Conservation (phyloP, 2,797 vertebrate genomes). For the Telmatherina bonti region DNA sequence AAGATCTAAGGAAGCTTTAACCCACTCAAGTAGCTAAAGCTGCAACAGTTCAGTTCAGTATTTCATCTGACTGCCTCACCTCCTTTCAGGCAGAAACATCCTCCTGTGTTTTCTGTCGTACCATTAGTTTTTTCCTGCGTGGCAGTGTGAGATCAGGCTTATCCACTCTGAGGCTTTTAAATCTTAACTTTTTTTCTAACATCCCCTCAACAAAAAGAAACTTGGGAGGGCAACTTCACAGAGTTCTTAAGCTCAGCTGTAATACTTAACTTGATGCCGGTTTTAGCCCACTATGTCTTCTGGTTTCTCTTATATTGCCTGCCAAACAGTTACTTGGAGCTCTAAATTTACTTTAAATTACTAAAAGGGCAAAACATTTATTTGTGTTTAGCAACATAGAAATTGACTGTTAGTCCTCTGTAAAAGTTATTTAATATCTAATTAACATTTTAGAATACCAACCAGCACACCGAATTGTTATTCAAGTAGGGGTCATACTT, state of each 20-base stretch:
- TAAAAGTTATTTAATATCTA: too few species aligned
- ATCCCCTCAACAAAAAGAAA: constrained; percentile 12
- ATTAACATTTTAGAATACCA: too few species aligned
- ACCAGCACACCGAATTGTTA: too few species aligned
- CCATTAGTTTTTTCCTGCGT: constrained; percentile 18
- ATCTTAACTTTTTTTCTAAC: constrained; percentile 35
- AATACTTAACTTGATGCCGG: constrained; percentile 9
- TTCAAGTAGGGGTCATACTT: too few species aligned
- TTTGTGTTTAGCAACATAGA: not conserved
- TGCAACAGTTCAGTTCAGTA: constrained; percentile 20
- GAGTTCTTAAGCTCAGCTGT: constrained; percentile 34
- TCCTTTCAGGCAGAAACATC: constrained; percentile 37
- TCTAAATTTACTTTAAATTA: constrained; percentile 18
- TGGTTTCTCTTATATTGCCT: constrained; percentile 8
- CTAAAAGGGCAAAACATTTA: not conserved
- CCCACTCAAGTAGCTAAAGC: constrained; percentile 18
- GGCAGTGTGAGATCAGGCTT: constrained; percentile 33
- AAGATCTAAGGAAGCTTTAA: constrained; percentile 22
- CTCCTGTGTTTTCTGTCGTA: constrained; percentile 40
- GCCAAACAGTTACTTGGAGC: not conserved
- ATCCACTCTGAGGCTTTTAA: constrained; percentile 37
- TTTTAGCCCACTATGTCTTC: constrained; percentile 1
- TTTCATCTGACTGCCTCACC: constrained; percentile 34
- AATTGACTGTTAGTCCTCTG: not conserved
- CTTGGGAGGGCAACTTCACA: not conserved